Base-by-base conservation (phyloP, 2,888 invertebrate species). In the Drosophila demipolita region DNA sequence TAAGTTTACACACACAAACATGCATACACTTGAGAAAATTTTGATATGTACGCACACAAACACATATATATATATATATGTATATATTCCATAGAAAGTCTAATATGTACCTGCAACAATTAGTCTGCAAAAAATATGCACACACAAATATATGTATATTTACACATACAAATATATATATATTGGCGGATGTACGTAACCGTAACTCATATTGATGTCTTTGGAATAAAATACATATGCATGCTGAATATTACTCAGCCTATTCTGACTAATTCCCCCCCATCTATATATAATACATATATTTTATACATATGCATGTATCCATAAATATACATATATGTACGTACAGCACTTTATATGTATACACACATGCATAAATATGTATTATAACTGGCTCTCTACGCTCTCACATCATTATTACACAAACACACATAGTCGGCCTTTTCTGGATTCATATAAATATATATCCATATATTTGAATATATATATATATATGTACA, bases 161-260 rank as follows among this genome's bases (percentile, higher is more conserved):
- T 35, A 26, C 5, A 26, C 33, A 40, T n/a, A 35, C 11, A 40
- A 15, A 29, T 38, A 17, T 17, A n/a, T 2, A 52, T 11, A 20
- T 20, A 29, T 29, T 35, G 15, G 32, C 57, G 42, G 32, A 45
- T 48, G 58, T 49, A 50, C 72, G 57, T 55, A 65, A 66, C 74
- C 20, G 15, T 7, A 20, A 26, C n/a, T 40, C 23, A 58, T 57
- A 50, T 45, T 48, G 38, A 53, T 57, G 40, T 57, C 57, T 57
- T 62, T 55, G 53, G 40, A 38, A 70, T 53, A 48, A 55, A 45
- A 62, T 53, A 66, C 62, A 32, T 38, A 67, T 52, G 40, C 40
- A 61, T 57, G 62, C 58, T 48, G 59, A 65, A 80, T 68, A 80
- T 77, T 77, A 77, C 76, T 77, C 77, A 77, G 77, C 70, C 80